phyloP scores from a whole-genome alignment of 2,113 vertebrate species.

The Haliaeetus leucogaster region DNA sequence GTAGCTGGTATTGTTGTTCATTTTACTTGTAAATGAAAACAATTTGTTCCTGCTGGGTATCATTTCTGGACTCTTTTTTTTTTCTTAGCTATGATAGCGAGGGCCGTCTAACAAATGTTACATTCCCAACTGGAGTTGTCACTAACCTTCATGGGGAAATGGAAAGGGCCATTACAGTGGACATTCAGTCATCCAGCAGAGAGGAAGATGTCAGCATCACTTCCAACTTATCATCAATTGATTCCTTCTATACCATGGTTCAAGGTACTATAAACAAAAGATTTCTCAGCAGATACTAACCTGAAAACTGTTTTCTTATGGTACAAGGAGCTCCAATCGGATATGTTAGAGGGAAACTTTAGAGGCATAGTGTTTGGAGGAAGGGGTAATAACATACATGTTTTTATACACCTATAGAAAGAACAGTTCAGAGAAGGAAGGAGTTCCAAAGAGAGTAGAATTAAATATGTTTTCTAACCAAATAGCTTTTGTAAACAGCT shows the following conservation, averaged over 20 bases:
- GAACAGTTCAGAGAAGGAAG: not conserved
- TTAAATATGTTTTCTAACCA: not conserved
- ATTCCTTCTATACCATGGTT: slow-evolving; percentile 92
- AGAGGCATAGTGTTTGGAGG: not conserved
- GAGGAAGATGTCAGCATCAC: slow-evolving; percentile 95
- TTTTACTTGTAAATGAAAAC: slow-evolving; percentile 27
- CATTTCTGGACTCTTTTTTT: not conserved
- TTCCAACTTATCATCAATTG: slow-evolving; percentile 90
- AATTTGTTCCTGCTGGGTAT: slow-evolving; percentile 26
- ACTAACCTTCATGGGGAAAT: slow-evolving; percentile 92
- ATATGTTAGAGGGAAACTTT: not conserved
- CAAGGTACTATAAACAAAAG: slow-evolving; percentile 81
- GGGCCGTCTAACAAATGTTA: slow-evolving; percentile 94
- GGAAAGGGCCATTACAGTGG: slow-evolving; percentile 88
- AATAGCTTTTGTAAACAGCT: not conserved
- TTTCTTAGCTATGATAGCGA: slow-evolving; percentile 89
- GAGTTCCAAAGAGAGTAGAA: not conserved
- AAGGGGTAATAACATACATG: not conserved
- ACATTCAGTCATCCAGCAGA: slow-evolving; percentile 88
- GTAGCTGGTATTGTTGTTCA: not conserved
- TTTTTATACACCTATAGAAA: not conserved
- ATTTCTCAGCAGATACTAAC: not conserved
- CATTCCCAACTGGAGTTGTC: slow-evolving; percentile 94
- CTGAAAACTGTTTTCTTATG: not conserved
- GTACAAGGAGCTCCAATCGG: not conserved